These are phyloP conservation scores for Orthonevra nobilis DNA, from an alignment of 2,888 invertebrate species.

Conservation along the genomic window DNA sequence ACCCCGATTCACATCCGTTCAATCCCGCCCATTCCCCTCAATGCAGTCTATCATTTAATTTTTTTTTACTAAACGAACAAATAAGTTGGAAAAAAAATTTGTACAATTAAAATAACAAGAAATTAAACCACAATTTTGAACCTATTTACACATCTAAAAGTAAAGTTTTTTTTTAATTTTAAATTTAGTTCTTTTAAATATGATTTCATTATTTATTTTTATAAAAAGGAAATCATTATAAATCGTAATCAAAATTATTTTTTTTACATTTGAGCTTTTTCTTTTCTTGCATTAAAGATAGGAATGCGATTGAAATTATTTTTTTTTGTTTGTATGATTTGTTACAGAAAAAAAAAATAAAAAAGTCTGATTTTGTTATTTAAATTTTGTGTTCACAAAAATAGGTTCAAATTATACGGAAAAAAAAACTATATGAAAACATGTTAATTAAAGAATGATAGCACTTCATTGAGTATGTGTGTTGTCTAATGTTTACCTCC, in stretches of 20 bases:
- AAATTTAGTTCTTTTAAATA: conserved; percentile 5
- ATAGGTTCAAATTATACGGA: conserved; percentile 76
- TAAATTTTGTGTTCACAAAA: conserved; percentile 71
- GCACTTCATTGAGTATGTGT: conserved; percentile 85
- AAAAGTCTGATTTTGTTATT: conserved; percentile 8
- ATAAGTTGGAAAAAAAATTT: conserved; percentile 36
- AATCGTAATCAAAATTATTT: conserved; percentile 41
- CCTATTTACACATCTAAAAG: conserved; percentile 62
- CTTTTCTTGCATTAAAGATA: conserved; percentile 72
- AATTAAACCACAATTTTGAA: conserved; percentile 66
- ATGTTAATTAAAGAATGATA: conserved; percentile 77
- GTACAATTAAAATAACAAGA: conserved; percentile 16
- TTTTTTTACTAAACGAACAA: conserved; percentile 64
- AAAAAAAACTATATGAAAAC: conserved; percentile 49
- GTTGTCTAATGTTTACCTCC: conserved; percentile 94
- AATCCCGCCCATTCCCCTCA: conserved; percentile 80
- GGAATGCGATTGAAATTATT: conserved; percentile 50
- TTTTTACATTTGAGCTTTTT: conserved; percentile 73
- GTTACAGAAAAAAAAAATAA: too few species aligned
- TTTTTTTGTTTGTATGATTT: conserved; percentile 41
- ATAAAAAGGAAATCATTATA: conserved; percentile 2
- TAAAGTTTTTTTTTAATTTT: not conserved
- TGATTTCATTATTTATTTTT: conserved; percentile 5
- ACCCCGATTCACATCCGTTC: conserved; percentile 77
- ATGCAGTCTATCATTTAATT: conserved; percentile 81